These are phyloP conservation scores for Chelidonichthys spinosus DNA, from an alignment of 2,797 vertebrate genomes.

Conservation along the genomic window DNA sequence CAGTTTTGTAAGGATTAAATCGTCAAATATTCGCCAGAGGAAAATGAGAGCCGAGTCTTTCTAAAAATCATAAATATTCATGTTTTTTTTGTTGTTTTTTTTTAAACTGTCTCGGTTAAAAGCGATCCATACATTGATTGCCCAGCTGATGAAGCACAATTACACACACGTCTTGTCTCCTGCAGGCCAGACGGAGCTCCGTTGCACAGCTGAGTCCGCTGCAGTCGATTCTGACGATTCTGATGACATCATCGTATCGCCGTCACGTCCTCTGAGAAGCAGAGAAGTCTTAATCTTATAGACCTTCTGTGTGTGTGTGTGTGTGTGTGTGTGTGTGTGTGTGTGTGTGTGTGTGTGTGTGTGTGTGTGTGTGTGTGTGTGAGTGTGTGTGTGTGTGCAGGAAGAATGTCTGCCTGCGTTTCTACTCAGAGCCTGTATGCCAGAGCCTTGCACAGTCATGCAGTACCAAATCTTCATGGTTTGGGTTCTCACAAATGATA, in stretches of 20 bases:
- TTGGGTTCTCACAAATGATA: conserved; percentile 17
- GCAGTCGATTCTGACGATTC: conserved; percentile 88
- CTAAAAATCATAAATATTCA: conserved; percentile 1
- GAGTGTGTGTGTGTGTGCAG: not conserved
- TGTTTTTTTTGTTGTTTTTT: not conserved
- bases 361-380: not conserved
- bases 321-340: conserved; percentile 6
- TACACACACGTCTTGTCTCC: conserved; percentile 14
- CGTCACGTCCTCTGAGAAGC: conserved; percentile 77
- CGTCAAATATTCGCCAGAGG: not conserved
- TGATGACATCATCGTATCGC: conserved; percentile 87
- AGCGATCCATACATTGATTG: not conserved
- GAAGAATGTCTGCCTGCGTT: conserved; percentile 1
- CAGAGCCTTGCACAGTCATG: conserved; percentile 7
- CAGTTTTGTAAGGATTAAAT: not conserved
- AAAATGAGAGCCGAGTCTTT: not conserved
- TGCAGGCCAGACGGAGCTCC: conserved; percentile 58
- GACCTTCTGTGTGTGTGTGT: not conserved
- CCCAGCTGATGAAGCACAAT: not conserved
- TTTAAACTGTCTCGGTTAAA: not conserved
- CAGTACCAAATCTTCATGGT: conserved; percentile 1
- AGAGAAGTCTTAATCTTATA: conserved; percentile 69
- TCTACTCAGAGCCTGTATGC: conserved; percentile 14
- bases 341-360: not conserved
- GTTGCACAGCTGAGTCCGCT: conserved; percentile 27